These are phyloP conservation scores for Mylabris sibirica DNA, from an alignment of 2,888 invertebrate genomes.

Conservation along the genomic window DNA sequence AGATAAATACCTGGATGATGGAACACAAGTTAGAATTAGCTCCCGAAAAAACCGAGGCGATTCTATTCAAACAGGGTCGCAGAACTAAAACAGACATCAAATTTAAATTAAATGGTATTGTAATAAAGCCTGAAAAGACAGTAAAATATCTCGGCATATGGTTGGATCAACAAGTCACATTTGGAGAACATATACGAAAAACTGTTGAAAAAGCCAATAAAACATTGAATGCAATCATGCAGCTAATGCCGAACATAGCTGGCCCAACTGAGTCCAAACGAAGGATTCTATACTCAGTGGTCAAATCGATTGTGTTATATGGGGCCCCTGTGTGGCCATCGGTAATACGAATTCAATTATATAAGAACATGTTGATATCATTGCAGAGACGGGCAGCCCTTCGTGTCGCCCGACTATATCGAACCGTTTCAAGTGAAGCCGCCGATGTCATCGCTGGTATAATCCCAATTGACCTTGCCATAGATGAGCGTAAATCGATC, in stretches of 20 bases:
- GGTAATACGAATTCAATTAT: conserved; percentile 14
- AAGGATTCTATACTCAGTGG: conserved; percentile 20
- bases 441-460: neutral
- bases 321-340: conserved; percentile 29
- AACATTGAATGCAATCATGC: neutral
- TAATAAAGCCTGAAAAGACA: no score
- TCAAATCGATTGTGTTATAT: conserved; percentile 29
- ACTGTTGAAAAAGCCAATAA: no score
- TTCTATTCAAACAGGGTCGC: no score
- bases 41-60: no score
- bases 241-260: conserved; percentile 33
- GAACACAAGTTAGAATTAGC: no score
- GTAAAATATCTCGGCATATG: no score
- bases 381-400: conserved; percentile 18
- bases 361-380: conserved; percentile 8
- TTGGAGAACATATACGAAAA: no score
- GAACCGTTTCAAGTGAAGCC: conserved; percentile 1
- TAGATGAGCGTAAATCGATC: neutral
- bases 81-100: no score
- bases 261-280: conserved; percentile 28
- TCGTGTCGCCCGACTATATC: neutral
- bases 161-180: no score
- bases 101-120: no score
- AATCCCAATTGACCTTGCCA: neutral
- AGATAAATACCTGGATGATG: no score